Evolutionary conservation across 2,888 invertebrate genomes (phyloP), one percentile per base, ranked within the genome.

Genomic region (Dichetophora obliterata): DNA sequence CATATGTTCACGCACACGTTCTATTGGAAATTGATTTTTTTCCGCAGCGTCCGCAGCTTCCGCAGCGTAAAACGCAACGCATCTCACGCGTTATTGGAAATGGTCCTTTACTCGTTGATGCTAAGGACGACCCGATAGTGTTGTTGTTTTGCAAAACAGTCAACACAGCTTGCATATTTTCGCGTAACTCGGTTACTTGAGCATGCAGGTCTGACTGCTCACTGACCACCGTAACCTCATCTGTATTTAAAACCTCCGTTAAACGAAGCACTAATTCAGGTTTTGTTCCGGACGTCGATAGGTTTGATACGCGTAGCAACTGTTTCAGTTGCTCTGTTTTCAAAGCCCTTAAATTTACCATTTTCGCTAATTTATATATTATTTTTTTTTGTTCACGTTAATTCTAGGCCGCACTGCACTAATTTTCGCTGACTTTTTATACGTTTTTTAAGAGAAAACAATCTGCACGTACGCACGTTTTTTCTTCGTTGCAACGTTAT

Each of bases 281-380:
- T 27, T 63, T 63, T n/a, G 31, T 16, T 14, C 63, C 63, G 1
- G 27, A n/a, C 8, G 63, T 63, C 16, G 27, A 34, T 1, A 63
- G 31, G 3, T 63, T 31, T 16, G 11, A 27, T 14, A 11, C 63
- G 14, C 5, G 63, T 11, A 63, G 31, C 31, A 63, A n/a, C 34
- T 24, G 27, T 63, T 63, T 63, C 8, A 63, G 9, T n/a, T 63
- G 27, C 14, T 63, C 63, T 14, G 31, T 63, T 63, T 63, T 63
- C 2, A 63, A 24, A 31, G 63, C 16, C 27, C 14, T 63, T 63
- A 63, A 27, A 2, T 63, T 63, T 14, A 5, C 63, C 31, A 34
- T 34, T 34, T 34, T 34, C n/a, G n/a, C n/a, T n/a, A n/a, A n/a
- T n/a, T n/a, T n/a, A n/a, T n/a, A n/a, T n/a, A n/a, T n/a, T n/a